Percentiles rank a stretch among this genome's conserved stretches.
Conservation (phyloP, 2,797 vertebrate species). For the Rhynchotus rufescens region DNA sequence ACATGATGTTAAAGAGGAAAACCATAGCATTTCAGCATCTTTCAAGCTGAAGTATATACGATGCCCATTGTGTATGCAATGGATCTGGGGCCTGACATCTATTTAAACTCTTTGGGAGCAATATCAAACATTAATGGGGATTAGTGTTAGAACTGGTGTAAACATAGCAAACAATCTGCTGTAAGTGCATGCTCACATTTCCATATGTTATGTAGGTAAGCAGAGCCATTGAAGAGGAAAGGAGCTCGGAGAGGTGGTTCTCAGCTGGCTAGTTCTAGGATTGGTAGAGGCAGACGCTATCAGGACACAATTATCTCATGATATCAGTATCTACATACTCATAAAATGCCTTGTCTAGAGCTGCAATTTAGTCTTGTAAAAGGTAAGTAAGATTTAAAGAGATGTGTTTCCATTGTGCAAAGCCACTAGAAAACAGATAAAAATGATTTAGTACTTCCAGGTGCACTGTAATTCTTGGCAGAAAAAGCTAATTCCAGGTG, state of each 20-base stretch:
- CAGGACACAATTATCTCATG: conserved; percentile 38
- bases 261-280: conserved; percentile 46
- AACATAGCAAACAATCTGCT: conserved; percentile 80
- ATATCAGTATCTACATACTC: not conserved
- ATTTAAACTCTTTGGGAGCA: conserved; percentile 78
- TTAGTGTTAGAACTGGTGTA: conserved; percentile 84
- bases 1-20: not conserved
- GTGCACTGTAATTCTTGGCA: conserved; percentile 79
- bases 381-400: conserved; percentile 62
- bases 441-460: conserved; percentile 84
- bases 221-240: conserved; percentile 74
- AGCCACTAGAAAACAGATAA: conserved; percentile 71
- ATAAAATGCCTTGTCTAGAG: conserved; percentile 7
- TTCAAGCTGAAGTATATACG: conserved; percentile 39
- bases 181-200: conserved; percentile 78
- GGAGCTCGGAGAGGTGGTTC: conserved; percentile 41
- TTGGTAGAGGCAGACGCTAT: conserved; percentile 36
- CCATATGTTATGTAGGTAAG: conserved; percentile 79
- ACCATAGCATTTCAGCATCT: not conserved
- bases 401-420: conserved; percentile 59
- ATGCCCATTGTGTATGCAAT: conserved; percentile 52
- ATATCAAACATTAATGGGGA: conserved; percentile 85
- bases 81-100: conserved; percentile 77
- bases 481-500: conserved; percentile 81
- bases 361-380: conserved; percentile 31